Conservation (phyloP, 2,113 vertebrate genomes). For the Bujurquina vittata region DNA sequence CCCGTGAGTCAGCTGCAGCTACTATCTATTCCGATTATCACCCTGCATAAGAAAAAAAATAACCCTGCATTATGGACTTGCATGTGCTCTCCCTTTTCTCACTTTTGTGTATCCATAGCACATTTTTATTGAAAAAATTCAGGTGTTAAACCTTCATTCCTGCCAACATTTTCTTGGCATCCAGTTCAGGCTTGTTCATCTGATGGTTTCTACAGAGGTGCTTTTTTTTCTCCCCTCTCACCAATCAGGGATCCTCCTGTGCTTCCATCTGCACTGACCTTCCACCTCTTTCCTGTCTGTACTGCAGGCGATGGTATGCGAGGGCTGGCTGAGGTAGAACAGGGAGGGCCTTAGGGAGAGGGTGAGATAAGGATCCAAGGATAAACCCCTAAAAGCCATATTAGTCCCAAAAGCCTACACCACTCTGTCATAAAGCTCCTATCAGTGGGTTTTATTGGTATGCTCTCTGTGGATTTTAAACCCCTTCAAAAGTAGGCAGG, state of each 20-base stretch:
- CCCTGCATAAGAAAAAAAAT: conserved; percentile 16
- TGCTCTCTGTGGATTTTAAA: conserved; percentile 35
- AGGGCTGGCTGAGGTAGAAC: conserved; percentile 12
- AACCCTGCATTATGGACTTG: not conserved
- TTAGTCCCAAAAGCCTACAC: conserved; percentile 54
- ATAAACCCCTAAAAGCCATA: conserved; percentile 61
- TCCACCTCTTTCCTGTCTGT: conserved; percentile 46
- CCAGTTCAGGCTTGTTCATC: not conserved
- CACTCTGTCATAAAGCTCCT: conserved; percentile 56
- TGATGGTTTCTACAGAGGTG: conserved; percentile 42
- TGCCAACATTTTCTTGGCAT: conserved; percentile 19
- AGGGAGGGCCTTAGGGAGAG: conserved; percentile 18
- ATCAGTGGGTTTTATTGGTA: conserved; percentile 64
- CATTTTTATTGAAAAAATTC: not conserved
- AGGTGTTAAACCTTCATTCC: not conserved
- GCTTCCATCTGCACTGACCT: conserved; percentile 55
- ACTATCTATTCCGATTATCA: conserved; percentile 46
- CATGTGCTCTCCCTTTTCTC: not conserved
- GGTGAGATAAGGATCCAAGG: conserved; percentile 62
- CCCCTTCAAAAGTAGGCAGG: conserved; percentile 35
- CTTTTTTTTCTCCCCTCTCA: conserved; percentile 14
- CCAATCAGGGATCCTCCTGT: conserved; percentile 40
- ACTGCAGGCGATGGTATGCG: conserved; percentile 41
- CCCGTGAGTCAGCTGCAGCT: conserved; percentile 66
- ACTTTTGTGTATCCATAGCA: not conserved